A percentile compares a stretch with the other conserved stretches of the same genome.
These are phyloP conservation scores for Luidia sarsii DNA, from an alignment of 53 echinoderm and acorn worm species.

Conservation along the genomic window DNA sequence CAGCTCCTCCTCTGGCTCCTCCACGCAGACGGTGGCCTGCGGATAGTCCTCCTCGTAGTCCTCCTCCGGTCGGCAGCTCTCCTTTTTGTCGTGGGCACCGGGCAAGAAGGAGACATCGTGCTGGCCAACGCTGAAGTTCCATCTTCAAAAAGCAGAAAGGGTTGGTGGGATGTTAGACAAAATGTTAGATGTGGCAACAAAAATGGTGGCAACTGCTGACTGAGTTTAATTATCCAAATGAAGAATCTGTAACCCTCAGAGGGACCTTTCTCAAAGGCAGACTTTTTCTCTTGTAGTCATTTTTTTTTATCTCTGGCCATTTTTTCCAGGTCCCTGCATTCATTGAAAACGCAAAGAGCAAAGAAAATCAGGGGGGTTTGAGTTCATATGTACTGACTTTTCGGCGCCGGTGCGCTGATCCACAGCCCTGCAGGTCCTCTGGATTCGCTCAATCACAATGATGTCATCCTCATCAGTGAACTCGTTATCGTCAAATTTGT, in stretches of 20 bases:
- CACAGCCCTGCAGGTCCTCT: slow-evolving; percentile 85
- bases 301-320: too few species aligned
- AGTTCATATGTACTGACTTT: slow-evolving; percentile 88
- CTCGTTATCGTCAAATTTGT: slow-evolving; percentile 65
- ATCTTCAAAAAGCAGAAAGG: slow-evolving; percentile 66
- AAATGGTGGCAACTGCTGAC: too few species aligned
- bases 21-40: slow-evolving; percentile 52
- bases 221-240: too few species aligned
- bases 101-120: slow-evolving; percentile 81
- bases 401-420: slow-evolving; percentile 90
- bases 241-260: too few species aligned
- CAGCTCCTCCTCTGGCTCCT: slow-evolving; percentile 59
- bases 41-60: slow-evolving; percentile 62
- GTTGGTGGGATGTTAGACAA: too few species aligned
- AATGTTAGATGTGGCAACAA: too few species aligned
- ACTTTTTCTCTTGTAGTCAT: too few species aligned
- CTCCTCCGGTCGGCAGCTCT: neutral
- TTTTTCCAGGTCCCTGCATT: too few species aligned
- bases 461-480: slow-evolving; percentile 76
- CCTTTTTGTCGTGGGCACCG: slow-evolving; percentile 39
- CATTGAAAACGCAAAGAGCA: too few species aligned
- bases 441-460: slow-evolving; percentile 73
- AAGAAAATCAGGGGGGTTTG: too few species aligned
- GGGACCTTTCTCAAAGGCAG: too few species aligned
- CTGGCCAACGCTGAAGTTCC: slow-evolving; percentile 99